Evolutionary conservation across 2,113 vertebrate genomes (phyloP).

Genomic region (Indicator indicator): DNA sequence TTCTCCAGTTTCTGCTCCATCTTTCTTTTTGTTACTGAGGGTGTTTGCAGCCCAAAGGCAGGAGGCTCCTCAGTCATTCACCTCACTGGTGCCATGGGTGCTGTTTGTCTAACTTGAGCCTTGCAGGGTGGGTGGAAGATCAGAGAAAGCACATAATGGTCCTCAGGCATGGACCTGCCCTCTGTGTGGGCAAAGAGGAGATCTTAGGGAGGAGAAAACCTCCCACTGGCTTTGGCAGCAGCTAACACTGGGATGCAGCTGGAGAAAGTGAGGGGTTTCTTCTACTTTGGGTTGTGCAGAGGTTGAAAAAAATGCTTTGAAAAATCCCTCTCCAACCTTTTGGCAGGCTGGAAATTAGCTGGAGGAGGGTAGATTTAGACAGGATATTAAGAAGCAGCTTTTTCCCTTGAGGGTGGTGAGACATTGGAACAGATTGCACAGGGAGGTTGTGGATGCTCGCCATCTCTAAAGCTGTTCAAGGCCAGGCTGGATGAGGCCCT

Average conservation of each 20-base stretch:
- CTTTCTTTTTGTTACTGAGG: neutral
- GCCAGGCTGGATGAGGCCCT: too few relatives aligned
- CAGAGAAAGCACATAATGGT: neutral
- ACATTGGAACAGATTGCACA: too few relatives aligned
- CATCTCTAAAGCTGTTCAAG: too few relatives aligned
- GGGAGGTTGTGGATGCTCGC: too few relatives aligned
- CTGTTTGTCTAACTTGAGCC: neutral
- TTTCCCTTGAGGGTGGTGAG: too few relatives aligned
- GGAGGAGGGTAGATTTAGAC: too few relatives aligned
- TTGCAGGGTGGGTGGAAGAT: neutral
- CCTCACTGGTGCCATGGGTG: accelerated
- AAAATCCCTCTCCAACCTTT: neutral
- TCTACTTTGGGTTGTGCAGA: neutral
- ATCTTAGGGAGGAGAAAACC: neutral
- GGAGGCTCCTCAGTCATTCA: neutral
- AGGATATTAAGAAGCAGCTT: too few relatives aligned
- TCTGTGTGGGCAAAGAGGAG: neutral
- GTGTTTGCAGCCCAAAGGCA: neutral
- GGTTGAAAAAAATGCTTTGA: neutral
- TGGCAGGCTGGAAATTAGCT: neutral
- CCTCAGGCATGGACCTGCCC: neutral
- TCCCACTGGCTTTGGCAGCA: neutral
- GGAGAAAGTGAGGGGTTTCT: neutral
- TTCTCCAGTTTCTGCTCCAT: neutral
- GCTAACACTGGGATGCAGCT: neutral